Evolutionary conservation across 2,113 vertebrate genomes (phyloP).

Genomic region (Ceratotherium simum): DNA sequence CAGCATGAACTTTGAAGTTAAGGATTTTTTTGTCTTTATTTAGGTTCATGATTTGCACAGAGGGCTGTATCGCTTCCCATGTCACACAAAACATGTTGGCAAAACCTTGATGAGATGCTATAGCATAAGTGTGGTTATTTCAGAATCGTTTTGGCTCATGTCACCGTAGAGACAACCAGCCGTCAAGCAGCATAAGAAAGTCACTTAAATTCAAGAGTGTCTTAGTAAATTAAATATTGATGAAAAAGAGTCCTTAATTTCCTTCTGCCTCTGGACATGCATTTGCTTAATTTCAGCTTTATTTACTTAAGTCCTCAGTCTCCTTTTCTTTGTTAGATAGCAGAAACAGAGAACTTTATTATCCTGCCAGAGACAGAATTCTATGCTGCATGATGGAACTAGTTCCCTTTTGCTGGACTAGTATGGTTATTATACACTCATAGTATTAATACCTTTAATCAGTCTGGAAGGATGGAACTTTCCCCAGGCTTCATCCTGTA

Average conservation of each 20-base stretch:
- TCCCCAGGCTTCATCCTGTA: slow-evolving; percentile 7
- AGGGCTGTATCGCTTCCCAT: slow-evolving; percentile 36
- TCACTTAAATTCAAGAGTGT: slow-evolving; percentile 60
- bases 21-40: slow-evolving; percentile 66
- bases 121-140: slow-evolving; percentile 59
- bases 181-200: slow-evolving; percentile 53
- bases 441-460: slow-evolving; percentile 47
- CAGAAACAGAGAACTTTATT: slow-evolving; percentile 61
- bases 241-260: slow-evolving; percentile 60
- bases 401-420: slow-evolving; percentile 12
- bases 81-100: slow-evolving; percentile 61
- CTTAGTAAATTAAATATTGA: slow-evolving; percentile 72
- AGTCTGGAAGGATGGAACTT: slow-evolving; percentile 5
- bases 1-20: slow-evolving; percentile 72
- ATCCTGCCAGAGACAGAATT: not conserved
- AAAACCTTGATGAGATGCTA: slow-evolving; percentile 60
- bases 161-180: slow-evolving; percentile 38
- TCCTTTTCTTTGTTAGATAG: slow-evolving; percentile 45
- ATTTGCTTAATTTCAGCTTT: slow-evolving; percentile 69
- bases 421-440: not conserved
- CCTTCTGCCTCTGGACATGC: slow-evolving; percentile 10
- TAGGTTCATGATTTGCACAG: slow-evolving; percentile 56
- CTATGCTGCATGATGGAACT: not conserved
- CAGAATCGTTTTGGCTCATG: slow-evolving; percentile 41
- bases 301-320: slow-evolving; percentile 65